These are phyloP conservation scores for Ceraclea dissimilis DNA, from an alignment of 2,888 invertebrate genomes.

Conservation along the genomic window DNA sequence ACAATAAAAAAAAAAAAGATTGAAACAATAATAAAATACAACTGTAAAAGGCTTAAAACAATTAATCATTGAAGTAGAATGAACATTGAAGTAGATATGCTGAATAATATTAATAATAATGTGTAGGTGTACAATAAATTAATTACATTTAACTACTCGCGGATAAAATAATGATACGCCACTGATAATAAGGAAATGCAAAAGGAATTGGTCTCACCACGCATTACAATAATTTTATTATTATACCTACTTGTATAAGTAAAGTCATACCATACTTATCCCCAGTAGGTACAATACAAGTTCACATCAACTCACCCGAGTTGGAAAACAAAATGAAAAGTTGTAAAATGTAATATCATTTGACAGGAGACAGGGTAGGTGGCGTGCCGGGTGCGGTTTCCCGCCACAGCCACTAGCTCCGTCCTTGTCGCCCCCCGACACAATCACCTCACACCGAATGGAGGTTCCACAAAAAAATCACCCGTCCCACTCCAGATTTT, in stretches of 20 bases:
- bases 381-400: constrained; percentile 15
- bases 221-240: no score
- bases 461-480: constrained; percentile 25
- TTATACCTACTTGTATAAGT: background rate
- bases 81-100: no score
- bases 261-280: background rate
- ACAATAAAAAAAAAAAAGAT: no score
- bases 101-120: no score
- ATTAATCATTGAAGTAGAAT: no score
- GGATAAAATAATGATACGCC: no score
- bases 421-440: constrained; percentile 29
- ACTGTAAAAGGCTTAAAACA: no score
- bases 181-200: no score
- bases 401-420: constrained; percentile 11
- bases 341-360: constrained; percentile 6
- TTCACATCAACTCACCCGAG: background rate
- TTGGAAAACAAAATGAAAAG: constrained; percentile 6
- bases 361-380: constrained; percentile 6
- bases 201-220: no score
- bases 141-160: no score
- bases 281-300: background rate
- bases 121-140: no score
- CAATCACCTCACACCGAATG: constrained; percentile 47
- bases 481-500: constrained; percentile 37
- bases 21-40: no score